phyloP scores from a whole-genome alignment of 2,113 vertebrate genomes.

The Tricholaema leucomelas region DNA sequence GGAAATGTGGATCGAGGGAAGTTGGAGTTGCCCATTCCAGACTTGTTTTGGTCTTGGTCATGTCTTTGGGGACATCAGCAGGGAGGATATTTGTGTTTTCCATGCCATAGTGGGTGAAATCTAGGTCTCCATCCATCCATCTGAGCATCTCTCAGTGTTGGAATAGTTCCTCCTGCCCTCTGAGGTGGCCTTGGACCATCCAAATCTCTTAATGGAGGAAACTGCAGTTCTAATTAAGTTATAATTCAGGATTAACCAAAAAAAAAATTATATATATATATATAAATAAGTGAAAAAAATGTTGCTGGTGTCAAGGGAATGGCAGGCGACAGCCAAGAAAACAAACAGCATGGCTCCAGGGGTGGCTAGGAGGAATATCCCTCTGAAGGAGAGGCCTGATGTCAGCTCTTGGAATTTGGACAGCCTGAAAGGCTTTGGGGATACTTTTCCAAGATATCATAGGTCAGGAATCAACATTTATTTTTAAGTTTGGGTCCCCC shows the following conservation, averaged over 20 bases:
- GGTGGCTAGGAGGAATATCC: slow-evolving; percentile 68
- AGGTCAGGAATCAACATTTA: slow-evolving; percentile 64
- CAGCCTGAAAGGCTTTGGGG: slow-evolving; percentile 47
- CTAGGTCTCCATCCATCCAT: neutral
- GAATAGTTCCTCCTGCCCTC: neutral
- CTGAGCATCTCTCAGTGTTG: neutral
- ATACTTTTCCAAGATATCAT: slow-evolving; percentile 72
- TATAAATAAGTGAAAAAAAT: no score
- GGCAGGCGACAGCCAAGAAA: slow-evolving; percentile 60
- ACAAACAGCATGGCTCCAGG: slow-evolving; percentile 67
- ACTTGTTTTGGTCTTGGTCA: neutral
- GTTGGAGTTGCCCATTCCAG: neutral
- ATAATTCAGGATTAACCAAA: slow-evolving; percentile 67
- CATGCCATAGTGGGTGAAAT: neutral
- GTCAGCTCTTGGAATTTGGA: slow-evolving; percentile 53
- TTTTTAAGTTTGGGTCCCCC: slow-evolving; percentile 54
- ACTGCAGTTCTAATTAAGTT: slow-evolving; percentile 56
- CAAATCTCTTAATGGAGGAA: slow-evolving; percentile 49
- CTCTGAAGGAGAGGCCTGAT: slow-evolving; percentile 63
- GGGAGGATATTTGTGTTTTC: neutral
- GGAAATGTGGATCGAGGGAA: slow-evolving; percentile 14
- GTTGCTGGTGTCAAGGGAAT: slow-evolving; percentile 62
- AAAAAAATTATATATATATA: no score
- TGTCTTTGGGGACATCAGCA: neutral
- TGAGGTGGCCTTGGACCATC: neutral